Evolutionary conservation across 2,888 invertebrate species (phyloP), one percentile per base, ranked within the genome.

Genomic region (Anodontia alba): DNA sequence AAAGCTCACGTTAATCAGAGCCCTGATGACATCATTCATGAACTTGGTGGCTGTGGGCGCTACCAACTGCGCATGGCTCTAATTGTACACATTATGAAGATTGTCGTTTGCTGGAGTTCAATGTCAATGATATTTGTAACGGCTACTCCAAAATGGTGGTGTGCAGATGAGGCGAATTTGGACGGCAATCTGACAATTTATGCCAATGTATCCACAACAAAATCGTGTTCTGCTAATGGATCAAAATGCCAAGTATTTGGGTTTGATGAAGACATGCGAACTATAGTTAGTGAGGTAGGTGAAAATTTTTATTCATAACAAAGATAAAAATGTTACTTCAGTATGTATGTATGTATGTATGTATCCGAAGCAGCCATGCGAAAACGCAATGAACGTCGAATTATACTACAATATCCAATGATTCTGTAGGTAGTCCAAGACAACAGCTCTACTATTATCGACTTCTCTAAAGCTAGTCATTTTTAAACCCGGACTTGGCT

Each of bases 41-140:
- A 78, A 17, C 72, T 81, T 20, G 81, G 81, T 26, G 81, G 81
- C 12, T 81, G 81, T 69, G 81, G 78, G 0, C 66, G 78, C 0
- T 81, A 62, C 69, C 81, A 81, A 62, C 57, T 78, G n/a, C 75
- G 75, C 0, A 72, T 81, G 62, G 71, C 43, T 0, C 26, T 81
- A 12, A 26, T 75, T 26, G 73, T 75, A 7, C 81, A 81, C 42
- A n/a, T 69, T 0, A 78, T 75, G 29, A 81, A 81, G 43, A 75
- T 69, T 0, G 36, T 73, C 0, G 33, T 81, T 31, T 81, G 81
- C 62, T 81, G 78, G 72, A 81, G 75, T 33, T 10, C 57, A 0
- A 68, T 57, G 49, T 36, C 68, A n/a, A 78, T 81, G 72, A 73
- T 78, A 5, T 57, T 78, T 29, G 62, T 78, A 23, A 54, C 81